phyloP scores from a whole-genome alignment of 2,888 invertebrate genomes.

The Ormia ochracea region DNA sequence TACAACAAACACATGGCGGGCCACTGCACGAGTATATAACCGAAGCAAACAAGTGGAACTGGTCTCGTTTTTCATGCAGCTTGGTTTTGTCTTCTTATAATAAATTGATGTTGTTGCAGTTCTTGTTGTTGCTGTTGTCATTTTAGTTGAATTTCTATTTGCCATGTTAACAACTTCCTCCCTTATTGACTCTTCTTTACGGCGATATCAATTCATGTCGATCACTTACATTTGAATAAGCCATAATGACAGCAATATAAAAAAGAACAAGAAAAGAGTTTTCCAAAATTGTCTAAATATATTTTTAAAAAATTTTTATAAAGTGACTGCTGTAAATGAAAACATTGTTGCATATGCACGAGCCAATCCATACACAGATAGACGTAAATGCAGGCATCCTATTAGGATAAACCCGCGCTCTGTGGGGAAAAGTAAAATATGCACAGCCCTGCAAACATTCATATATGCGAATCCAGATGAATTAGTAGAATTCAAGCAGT shows the following conservation, averaged over 20 bases:
- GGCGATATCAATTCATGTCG: conserved; percentile 24
- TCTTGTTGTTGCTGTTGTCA: neutral
- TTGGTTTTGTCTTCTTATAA: conserved; percentile 31
- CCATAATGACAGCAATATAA: neutral
- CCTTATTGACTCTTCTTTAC: neutral
- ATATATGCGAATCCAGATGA: too few relatives aligned
- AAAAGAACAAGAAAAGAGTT: too few relatives aligned
- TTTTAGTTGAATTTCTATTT: conserved; percentile 27
- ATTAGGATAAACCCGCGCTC: too few relatives aligned
- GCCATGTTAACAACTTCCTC: conserved; percentile 48
- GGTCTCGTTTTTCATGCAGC: conserved; percentile 50
- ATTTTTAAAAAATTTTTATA: too few relatives aligned
- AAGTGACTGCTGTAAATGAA: too few relatives aligned
- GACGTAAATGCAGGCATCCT: too few relatives aligned
- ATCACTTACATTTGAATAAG: conserved; percentile 27
- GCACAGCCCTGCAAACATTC: too few relatives aligned
- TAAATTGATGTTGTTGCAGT: neutral
- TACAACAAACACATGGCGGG: neutral
- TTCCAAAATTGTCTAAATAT: too few relatives aligned
- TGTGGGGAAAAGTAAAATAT: too few relatives aligned
- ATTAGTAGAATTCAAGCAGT: too few relatives aligned
- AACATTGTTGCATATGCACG: too few relatives aligned
- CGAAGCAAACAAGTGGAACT: conserved; percentile 54
- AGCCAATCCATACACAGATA: too few relatives aligned
- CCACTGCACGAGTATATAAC: neutral